Evolutionary conservation across 1,140 invertebrate genomes (phyloP).

Genomic region (Pogonomyrmex barbatus): DNA sequence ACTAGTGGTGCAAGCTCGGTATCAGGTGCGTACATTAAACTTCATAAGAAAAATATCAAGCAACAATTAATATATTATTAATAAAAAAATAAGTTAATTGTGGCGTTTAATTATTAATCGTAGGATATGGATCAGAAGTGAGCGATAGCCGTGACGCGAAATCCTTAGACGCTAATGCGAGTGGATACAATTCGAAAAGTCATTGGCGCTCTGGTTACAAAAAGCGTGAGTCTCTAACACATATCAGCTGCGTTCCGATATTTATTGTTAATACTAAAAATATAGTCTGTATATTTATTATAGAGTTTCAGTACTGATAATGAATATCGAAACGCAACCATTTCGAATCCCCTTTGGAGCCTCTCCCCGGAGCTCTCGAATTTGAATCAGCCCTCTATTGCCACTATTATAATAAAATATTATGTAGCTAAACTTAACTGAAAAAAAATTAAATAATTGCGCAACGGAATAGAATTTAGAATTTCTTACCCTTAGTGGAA

Average conservation of each 20-base stretch:
- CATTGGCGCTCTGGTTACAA: slow-evolving; percentile 88
- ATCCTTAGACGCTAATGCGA: slow-evolving; percentile 82
- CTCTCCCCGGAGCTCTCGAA: no score
- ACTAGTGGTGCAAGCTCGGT: slow-evolving; percentile 90
- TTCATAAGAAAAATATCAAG: not conserved
- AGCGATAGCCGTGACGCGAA: slow-evolving; percentile 89
- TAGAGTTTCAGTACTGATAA: no score
- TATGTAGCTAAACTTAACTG: no score
- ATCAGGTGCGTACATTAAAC: slow-evolving; percentile 85
- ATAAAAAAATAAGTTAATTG: not conserved
- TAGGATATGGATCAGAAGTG: slow-evolving; percentile 91
- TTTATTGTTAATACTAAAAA: no score
- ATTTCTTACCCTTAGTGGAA: slow-evolving; percentile 82
- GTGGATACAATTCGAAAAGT: slow-evolving; percentile 76
- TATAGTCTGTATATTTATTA: no score
- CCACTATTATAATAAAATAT: no score
- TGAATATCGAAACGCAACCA: no score
- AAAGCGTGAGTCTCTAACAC: slow-evolving; percentile 86
- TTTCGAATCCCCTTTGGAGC: no score
- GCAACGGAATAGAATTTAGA: not conserved
- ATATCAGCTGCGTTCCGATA: not conserved
- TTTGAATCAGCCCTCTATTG: no score
- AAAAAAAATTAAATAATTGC: slow-evolving; percentile 34
- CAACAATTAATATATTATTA: not conserved
- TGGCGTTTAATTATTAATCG: slow-evolving; percentile 21